Evolutionary conservation across 2,888 invertebrate species (phyloP).

Genomic region (Zhengitettix transpicula): DNA sequence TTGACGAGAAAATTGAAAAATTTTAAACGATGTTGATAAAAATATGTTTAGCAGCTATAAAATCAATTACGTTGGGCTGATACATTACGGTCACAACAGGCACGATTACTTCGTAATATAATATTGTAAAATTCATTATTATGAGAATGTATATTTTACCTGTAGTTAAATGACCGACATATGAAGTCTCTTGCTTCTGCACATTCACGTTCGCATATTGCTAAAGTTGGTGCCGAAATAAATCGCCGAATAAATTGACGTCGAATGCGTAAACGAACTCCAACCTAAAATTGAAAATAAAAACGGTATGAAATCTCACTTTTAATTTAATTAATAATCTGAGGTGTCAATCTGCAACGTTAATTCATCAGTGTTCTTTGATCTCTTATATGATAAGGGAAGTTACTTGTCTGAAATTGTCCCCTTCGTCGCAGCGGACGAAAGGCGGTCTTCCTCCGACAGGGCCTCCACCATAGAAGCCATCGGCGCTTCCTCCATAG

Average conservation of each 20-base stretch:
- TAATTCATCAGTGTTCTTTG: too few relatives aligned
- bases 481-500: conserved; percentile 4
- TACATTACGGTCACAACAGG: too few relatives aligned
- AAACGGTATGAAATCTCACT: too few relatives aligned
- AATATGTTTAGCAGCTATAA: too few relatives aligned
- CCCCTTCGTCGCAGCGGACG: conserved; percentile 62
- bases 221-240: conserved; percentile 52
- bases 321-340: too few relatives aligned
- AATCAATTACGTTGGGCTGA: too few relatives aligned
- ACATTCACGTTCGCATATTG: conserved; percentile 73
- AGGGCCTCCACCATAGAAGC: conserved; percentile 6
- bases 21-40: too few relatives aligned
- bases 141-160: conserved; percentile 27
- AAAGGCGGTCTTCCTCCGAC: conserved; percentile 17
- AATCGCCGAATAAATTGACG: conserved; percentile 60
- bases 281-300: conserved; percentile 30
- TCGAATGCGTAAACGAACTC: conserved; percentile 58
- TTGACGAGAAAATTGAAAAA: too few relatives aligned
- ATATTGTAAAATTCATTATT: too few relatives aligned
- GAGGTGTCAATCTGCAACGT: too few relatives aligned
- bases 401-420: conserved; percentile 53
- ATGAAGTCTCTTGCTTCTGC: conserved; percentile 65
- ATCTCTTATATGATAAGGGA: not conserved
- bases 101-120: too few relatives aligned
- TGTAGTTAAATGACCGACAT: conserved; percentile 76